Percentiles rank a stretch among this genome's conserved stretches.
Evolutionary conservation across 30 jellyfish, hydroid and myxozoan genomes (phyloP).

Genomic region (Nemopilema nomurai): DNA sequence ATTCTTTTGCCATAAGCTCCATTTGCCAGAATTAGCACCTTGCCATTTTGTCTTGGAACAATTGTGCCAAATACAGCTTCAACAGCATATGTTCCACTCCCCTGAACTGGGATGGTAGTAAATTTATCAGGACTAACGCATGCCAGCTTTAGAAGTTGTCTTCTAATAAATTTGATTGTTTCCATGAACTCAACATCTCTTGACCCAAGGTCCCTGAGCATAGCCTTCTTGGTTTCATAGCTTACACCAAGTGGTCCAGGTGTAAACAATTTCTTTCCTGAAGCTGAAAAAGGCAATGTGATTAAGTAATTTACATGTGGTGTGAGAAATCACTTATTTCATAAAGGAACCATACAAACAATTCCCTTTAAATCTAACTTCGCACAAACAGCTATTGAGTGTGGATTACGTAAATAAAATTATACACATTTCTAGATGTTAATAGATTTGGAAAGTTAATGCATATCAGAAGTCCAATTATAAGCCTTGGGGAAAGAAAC

Average conservation of each 20-base stretch:
- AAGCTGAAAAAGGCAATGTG: neutral
- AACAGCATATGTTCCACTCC: conserved; percentile 96
- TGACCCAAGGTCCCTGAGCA: conserved; percentile 92
- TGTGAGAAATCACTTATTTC: too few relatives aligned
- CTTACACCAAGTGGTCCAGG: conserved; percentile 99
- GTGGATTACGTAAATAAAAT: too few relatives aligned
- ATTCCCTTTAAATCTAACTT: too few relatives aligned
- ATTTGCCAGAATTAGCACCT: conserved; percentile 72
- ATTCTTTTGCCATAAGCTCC: conserved; percentile 95
- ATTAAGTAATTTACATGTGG: neutral
- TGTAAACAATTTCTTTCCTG: conserved; percentile 69
- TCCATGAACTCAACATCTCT: conserved; percentile 84
- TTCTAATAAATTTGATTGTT: conserved; percentile 69
- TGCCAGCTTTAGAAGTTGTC: conserved; percentile 69
- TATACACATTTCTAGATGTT: too few relatives aligned
- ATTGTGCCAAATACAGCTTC: conserved; percentile 89
- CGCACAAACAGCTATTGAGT: too few relatives aligned
- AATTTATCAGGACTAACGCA: conserved; percentile 59
- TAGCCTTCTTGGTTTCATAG: conserved; percentile 86
- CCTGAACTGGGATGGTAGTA: conserved; percentile 88
- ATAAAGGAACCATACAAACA: too few relatives aligned
- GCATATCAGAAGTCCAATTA: too few relatives aligned
- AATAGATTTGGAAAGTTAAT: too few relatives aligned
- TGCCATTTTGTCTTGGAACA: conserved; percentile 87
- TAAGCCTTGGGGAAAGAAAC: too few relatives aligned